A percentile compares a stretch with the other conserved stretches of the same genome.
Evolutionary conservation across 2,888 invertebrate genomes (phyloP).

Genomic region (Epinotia brunnichana): DNA sequence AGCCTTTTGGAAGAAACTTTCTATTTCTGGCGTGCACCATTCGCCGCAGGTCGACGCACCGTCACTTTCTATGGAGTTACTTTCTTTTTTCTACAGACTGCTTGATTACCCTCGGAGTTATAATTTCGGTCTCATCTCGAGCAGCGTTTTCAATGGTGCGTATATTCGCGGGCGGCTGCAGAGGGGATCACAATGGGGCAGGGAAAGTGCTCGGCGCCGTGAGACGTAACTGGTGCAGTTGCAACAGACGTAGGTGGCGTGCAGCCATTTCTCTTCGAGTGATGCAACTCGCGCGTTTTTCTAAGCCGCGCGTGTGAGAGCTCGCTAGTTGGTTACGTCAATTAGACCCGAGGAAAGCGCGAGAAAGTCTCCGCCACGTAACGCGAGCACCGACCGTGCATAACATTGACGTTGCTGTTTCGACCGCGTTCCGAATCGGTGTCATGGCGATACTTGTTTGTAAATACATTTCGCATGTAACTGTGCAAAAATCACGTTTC

Average conservation of each 20-base stretch:
- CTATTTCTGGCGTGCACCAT: conserved; percentile 79
- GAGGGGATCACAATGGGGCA: conserved; percentile 71
- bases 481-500: conserved; percentile 60
- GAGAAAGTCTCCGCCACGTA: conserved; percentile 79
- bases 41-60: conserved; percentile 77
- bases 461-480: conserved; percentile 66
- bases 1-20: conserved; percentile 78
- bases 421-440: conserved; percentile 61
- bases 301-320: conserved; percentile 76
- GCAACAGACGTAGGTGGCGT: conserved; percentile 74
- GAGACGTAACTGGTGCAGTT: conserved; percentile 75
- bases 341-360: conserved; percentile 80
- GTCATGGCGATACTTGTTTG: conserved; percentile 78
- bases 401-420: conserved; percentile 55
- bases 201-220: conserved; percentile 66
- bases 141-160: conserved; percentile 53
- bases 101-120: conserved; percentile 59
- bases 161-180: conserved; percentile 45
- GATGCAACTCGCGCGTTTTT: conserved; percentile 80
- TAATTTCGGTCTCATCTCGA: conserved; percentile 66
- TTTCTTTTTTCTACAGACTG: conserved; percentile 77
- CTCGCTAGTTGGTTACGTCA: conserved; percentile 78
- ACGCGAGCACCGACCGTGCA: conserved; percentile 62
- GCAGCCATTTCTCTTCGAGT: conserved; percentile 80
- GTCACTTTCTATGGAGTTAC: conserved; percentile 80